Evolutionary conservation across 2,797 vertebrate species (phyloP).

Genomic region (Enteromius afrohamiltoni): DNA sequence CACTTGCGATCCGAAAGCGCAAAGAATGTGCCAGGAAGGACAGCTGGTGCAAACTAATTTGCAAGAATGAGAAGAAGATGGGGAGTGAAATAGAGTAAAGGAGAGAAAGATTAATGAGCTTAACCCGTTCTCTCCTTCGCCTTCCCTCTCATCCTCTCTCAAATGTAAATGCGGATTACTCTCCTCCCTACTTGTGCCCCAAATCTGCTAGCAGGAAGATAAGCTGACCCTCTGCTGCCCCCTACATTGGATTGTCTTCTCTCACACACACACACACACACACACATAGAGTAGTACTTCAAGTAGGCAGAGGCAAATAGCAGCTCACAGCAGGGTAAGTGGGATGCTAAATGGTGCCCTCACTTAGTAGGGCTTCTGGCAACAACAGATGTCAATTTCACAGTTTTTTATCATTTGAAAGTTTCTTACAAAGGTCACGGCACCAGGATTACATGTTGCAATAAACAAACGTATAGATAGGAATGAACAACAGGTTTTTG

Average conservation of each 20-base stretch:
- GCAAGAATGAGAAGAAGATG: constrained; percentile 32
- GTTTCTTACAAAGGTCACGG: not conserved
- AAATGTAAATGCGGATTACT: constrained; percentile 53
- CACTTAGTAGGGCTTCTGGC: constrained; percentile 10
- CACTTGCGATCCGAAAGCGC: constrained; percentile 42
- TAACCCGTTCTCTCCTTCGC: constrained; percentile 21
- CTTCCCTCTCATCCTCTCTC: constrained; percentile 23
- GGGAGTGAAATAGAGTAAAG: not conserved
- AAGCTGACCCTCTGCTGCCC: constrained; percentile 32
- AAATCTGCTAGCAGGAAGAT: constrained; percentile 33
- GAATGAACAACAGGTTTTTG: not conserved
- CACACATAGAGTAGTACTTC: constrained; percentile 24
- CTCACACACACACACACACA: not conserved
- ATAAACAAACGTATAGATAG: not conserved
- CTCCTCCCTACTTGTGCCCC: constrained; percentile 29
- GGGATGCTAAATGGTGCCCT: constrained; percentile 19
- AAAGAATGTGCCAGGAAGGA: constrained; percentile 44
- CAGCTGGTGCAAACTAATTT: constrained; percentile 55
- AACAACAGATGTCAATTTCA: constrained; percentile 1
- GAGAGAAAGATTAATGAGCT: constrained; percentile 38
- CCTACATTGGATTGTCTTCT: constrained; percentile 43
- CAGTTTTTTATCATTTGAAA: not conserved
- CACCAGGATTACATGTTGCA: not conserved
- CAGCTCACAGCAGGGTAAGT: constrained; percentile 27
- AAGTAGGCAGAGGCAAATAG: constrained; percentile 25